Conservation (phyloP, 2,888 invertebrate species). For the Amphipoea oculea region DNA sequence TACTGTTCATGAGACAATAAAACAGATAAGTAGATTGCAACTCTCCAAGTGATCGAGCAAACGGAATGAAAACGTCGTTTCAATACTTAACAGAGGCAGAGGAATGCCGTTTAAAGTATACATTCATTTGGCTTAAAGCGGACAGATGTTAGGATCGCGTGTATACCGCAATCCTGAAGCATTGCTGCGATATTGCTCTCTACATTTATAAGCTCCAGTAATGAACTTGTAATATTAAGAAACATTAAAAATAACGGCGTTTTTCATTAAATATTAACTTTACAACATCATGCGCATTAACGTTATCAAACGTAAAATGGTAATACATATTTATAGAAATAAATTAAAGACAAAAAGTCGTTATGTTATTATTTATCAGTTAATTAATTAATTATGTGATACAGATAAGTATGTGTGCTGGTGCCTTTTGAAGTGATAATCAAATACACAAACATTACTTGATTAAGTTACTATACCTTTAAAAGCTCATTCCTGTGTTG, state of each 20-base stretch:
- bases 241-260: conserved; percentile 65
- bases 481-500: conserved; percentile 79
- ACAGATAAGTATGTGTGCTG: conserved; percentile 67
- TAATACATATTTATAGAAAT: conserved; percentile 49
- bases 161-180: conserved; percentile 73
- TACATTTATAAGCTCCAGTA: conserved; percentile 69
- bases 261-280: conserved; percentile 62
- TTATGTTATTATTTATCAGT: conserved; percentile 41
- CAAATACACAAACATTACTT: conserved; percentile 78
- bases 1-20: conserved; percentile 60
- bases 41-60: conserved; percentile 65
- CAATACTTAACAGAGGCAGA: conserved; percentile 69
- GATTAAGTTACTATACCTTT: conserved; percentile 81
- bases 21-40: conserved; percentile 66
- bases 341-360: conserved; percentile 51
- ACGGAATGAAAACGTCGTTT: conserved; percentile 70
- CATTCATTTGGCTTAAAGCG: conserved; percentile 75
- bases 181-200: conserved; percentile 69
- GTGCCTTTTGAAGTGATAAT: conserved; percentile 77
- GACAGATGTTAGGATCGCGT: conserved; percentile 80
- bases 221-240: conserved; percentile 71
- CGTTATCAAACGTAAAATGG: conserved; percentile 46
- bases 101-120: conserved; percentile 74
- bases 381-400: conserved; percentile 60
- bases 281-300: conserved; percentile 45